Evolutionary conservation across 2,888 invertebrate species (phyloP).

Genomic region (Dryadula phaetusa): DNA sequence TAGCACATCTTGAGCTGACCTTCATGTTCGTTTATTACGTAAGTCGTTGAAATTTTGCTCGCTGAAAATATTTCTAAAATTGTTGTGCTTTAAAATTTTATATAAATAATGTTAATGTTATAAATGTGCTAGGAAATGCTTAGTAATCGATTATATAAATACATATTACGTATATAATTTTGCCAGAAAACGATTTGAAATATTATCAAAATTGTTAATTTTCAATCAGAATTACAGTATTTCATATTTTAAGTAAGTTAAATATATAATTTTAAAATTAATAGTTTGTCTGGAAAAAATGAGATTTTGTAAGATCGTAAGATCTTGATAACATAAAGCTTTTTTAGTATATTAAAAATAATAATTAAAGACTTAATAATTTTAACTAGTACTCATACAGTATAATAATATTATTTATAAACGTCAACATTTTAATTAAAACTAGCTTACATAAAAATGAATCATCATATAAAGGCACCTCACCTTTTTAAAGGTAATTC

Average conservation of each 20-base stretch:
- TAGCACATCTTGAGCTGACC: conserved; percentile 17
- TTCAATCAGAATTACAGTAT: too few relatives aligned
- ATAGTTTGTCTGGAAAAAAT: too few relatives aligned
- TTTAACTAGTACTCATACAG: too few relatives aligned
- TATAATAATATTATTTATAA: neutral
- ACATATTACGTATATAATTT: neutral
- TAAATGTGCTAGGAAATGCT: neutral
- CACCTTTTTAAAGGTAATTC: neutral
- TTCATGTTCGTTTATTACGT: conserved; percentile 1
- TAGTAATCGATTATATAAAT: conserved; percentile 10
- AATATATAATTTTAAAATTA: too few relatives aligned
- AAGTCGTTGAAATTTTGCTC: neutral
- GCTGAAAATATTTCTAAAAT: conserved; percentile 6
- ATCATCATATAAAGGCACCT: neutral
- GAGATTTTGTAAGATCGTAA: too few relatives aligned
- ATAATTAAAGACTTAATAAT: too few relatives aligned
- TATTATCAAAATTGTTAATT: too few relatives aligned
- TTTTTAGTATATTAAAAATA: too few relatives aligned
- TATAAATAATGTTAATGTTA: neutral
- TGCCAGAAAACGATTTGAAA: too few relatives aligned
- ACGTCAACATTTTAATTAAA: neutral
- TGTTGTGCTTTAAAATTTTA: neutral
- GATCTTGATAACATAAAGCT: too few relatives aligned
- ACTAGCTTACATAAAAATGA: neutral
- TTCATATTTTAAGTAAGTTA: too few relatives aligned